Evolutionary conservation across 2,888 invertebrate genomes (phyloP), one percentile per base, ranked within the genome.

Genomic region (Ischnura elegans): DNA sequence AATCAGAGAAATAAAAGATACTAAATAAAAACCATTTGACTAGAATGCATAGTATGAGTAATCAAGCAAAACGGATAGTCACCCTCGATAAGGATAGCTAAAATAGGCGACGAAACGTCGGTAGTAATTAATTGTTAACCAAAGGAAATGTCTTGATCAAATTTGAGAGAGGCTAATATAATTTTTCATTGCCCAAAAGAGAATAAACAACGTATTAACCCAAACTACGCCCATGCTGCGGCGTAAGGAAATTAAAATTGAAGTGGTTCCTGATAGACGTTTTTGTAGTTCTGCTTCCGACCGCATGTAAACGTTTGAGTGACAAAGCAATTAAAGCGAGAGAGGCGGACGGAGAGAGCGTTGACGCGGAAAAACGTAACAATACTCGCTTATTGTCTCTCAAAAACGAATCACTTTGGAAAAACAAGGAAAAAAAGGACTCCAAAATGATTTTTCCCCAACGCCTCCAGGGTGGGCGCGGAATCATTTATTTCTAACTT

Each of bases 401-500:
- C 61, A 6, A 19, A n/a, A 61, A 61, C n/a, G 61, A n/a, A n/a
- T 8, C n/a, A 61, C 0, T 5, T 25, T 25, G 61, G n/a, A 61
- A 61, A 61, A 21, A 10, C 2, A 51, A 51, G 19, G 51, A 51
- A 10, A 51, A 51, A 51, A 19, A 51, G 51, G 51, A 51, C 2
- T 10, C 51, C 13, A 51, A n/a, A 61, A 61, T 61, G 6, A 61
- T 61, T 61, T 61, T 25, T 19, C n/a, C n/a, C n/a, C 61, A n/a
- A n/a, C 61, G 61, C 61, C 3, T 6, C n/a, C 25, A 25, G 8
- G n/a, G n/a, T n/a, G 61, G n/a, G n/a, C 8, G n/a, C 55, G 0
- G 55, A 55, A 87, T 55, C 87, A 47, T 87, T 87, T 87, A 42
- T 51, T 55, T 55, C 61, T 55, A 87, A 42, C 87, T 51, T 87